phyloP scores from a whole-genome alignment of 2,888 invertebrate species.

The Spicauda simplicius region DNA sequence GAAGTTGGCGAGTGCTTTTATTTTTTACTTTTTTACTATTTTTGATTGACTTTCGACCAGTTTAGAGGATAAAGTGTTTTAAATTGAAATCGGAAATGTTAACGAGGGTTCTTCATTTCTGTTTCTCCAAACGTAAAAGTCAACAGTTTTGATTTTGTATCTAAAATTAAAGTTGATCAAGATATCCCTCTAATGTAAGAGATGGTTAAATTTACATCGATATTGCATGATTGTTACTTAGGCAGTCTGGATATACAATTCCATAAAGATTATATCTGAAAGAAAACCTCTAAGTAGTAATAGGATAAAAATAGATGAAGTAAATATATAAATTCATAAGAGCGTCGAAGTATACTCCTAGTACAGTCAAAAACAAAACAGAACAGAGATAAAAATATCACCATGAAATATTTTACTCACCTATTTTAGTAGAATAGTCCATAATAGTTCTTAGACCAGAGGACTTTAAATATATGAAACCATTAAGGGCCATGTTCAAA shows the following conservation, averaged over 20 bases:
- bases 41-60: slow-evolving; percentile 19
- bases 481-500: slow-evolving; percentile 11
- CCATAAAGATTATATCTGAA: too few species aligned
- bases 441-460: neutral
- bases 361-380: too few species aligned
- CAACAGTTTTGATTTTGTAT: neutral
- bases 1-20: slow-evolving; percentile 21
- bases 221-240: too few species aligned
- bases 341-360: too few species aligned
- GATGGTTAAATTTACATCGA: too few species aligned
- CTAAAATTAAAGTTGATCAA: too few species aligned
- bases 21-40: slow-evolving; percentile 1
- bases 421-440: neutral
- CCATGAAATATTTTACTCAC: neutral
- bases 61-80: slow-evolving; percentile 14
- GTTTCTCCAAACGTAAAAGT: neutral
- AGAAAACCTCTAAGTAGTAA: too few species aligned
- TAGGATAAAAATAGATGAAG: too few species aligned
- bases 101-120: neutral
- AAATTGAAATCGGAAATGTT: slow-evolving; percentile 13
- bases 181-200: too few species aligned
- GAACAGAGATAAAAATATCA: too few species aligned
- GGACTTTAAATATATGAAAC: slow-evolving; percentile 15
- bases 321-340: too few species aligned
- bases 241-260: too few species aligned